Percentiles rank a stretch among this genome's conserved stretches.
Evolutionary conservation across 2,888 invertebrate species (phyloP).

Genomic region (Teinopalpus imperialis): DNA sequence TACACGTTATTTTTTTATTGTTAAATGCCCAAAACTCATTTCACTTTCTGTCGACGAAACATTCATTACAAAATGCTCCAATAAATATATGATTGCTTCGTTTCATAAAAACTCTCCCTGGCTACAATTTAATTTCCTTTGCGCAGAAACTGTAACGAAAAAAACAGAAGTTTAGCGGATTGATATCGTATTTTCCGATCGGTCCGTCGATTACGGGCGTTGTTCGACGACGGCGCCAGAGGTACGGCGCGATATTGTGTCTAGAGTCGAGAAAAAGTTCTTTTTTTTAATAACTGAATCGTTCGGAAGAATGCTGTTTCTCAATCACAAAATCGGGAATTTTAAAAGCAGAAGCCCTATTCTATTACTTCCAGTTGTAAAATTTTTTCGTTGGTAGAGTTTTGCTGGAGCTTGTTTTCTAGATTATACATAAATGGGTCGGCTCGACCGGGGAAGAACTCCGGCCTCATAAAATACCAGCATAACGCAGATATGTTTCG

Average conservation of each 20-base stretch:
- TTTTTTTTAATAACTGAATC: conserved; percentile 16
- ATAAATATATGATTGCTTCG: conserved; percentile 6
- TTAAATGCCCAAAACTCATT: no score
- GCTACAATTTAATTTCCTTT: conserved; percentile 53
- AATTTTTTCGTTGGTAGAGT: no score
- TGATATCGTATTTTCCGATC: conserved; percentile 61
- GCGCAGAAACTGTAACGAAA: conserved; percentile 36
- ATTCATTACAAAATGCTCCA: no score
- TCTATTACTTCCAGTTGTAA: no score
- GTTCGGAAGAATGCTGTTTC: conserved; percentile 7
- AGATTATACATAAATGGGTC: no score
- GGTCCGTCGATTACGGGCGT: conserved; percentile 42
- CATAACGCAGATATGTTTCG: no score
- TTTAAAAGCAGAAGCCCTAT: conserved; percentile 16
- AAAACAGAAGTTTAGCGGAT: conserved; percentile 53
- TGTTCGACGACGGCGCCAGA: conserved; percentile 28
- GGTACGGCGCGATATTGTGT: conserved; percentile 17
- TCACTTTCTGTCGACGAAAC: no score
- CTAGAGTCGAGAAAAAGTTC: conserved; percentile 4
- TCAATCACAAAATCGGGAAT: conserved; percentile 5
- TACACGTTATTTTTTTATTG: no score
- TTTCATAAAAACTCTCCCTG: conserved; percentile 17
- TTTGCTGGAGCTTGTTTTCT: no score
- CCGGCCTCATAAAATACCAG: no score
- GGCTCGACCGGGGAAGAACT: no score